A percentile compares a stretch with the other conserved stretches of the same genome.
These are phyloP conservation scores for Lontra canadensis DNA, from an alignment of 2,113 vertebrate species.

Conservation along the genomic window DNA sequence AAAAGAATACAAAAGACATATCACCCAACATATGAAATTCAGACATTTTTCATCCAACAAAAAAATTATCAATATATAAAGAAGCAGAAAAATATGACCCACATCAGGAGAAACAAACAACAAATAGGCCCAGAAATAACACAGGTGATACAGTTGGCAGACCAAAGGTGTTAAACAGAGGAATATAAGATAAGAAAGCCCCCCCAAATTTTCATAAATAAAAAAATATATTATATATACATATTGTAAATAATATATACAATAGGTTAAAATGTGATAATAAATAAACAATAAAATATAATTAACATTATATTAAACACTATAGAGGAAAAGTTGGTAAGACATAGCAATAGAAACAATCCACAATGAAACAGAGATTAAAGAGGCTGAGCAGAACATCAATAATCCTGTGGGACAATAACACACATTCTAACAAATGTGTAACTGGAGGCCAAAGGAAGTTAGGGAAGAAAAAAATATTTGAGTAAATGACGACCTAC, in stretches of 20 bases:
- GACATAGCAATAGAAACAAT: neutral
- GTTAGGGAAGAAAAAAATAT: neutral
- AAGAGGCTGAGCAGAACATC: neutral
- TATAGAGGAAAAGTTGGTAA: neutral
- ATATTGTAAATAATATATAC: neutral
- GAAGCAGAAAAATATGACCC: neutral
- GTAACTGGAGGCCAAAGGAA: neutral
- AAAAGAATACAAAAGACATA: neutral
- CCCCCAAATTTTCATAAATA: neutral
- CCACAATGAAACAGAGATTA: neutral
- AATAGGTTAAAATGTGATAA: neutral
- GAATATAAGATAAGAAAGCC: neutral
- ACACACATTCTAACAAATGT: neutral
- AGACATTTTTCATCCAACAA: neutral
- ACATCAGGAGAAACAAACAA: neutral
- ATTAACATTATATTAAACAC: neutral
- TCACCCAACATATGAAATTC: neutral
- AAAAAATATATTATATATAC: neutral
- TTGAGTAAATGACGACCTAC: neutral
- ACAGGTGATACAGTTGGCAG: neutral
- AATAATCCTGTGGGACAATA: neutral
- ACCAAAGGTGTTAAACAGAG: neutral
- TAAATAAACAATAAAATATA: neutral
- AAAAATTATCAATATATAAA: neutral
- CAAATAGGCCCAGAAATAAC: neutral